phyloP scores from a whole-genome alignment of 2,888 invertebrate species.

The Pterostichus madidus region DNA sequence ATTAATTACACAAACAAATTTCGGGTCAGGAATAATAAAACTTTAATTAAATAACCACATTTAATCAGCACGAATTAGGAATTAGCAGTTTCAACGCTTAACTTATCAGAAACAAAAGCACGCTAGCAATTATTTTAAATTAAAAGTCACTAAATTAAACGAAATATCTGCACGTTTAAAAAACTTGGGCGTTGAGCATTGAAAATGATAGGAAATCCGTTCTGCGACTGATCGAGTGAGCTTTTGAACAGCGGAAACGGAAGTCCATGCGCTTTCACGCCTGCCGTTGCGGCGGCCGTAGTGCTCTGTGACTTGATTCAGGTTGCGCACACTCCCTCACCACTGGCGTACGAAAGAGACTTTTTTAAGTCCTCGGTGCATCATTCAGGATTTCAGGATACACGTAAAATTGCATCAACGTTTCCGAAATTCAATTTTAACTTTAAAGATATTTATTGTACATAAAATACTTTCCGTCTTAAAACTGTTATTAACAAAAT shows the following conservation, averaged over 20 bases:
- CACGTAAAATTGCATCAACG: too few species aligned
- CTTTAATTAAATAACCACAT: conserved; percentile 18
- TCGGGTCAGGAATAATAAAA: conserved; percentile 18
- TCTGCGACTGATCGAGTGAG: conserved; percentile 49
- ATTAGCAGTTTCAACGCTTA: conserved; percentile 14
- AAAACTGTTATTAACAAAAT: too few species aligned
- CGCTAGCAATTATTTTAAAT: conserved; percentile 14
- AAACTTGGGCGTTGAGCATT: conserved; percentile 18
- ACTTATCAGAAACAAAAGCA: conserved; percentile 14
- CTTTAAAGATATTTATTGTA: too few species aligned
- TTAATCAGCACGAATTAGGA: conserved; percentile 30
- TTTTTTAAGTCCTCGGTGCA: not conserved
- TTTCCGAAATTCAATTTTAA: too few species aligned
- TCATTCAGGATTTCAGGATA: too few species aligned
- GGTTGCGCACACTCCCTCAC: not conserved
- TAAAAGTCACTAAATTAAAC: conserved; percentile 18
- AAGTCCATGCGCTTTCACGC: conserved; percentile 58
- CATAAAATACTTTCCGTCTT: too few species aligned
- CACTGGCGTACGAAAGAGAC: conserved; percentile 18
- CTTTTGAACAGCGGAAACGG: conserved; percentile 47
- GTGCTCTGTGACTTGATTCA: not conserved
- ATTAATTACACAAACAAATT: conserved; percentile 28
- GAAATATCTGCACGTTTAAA: conserved; percentile 24
- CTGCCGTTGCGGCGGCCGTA: not conserved
- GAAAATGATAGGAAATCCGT: conserved; percentile 50